Percentiles rank a stretch among this genome's conserved stretches.
phyloP scores from a whole-genome alignment of 2,888 invertebrate genomes.

The Agrochola lota region DNA sequence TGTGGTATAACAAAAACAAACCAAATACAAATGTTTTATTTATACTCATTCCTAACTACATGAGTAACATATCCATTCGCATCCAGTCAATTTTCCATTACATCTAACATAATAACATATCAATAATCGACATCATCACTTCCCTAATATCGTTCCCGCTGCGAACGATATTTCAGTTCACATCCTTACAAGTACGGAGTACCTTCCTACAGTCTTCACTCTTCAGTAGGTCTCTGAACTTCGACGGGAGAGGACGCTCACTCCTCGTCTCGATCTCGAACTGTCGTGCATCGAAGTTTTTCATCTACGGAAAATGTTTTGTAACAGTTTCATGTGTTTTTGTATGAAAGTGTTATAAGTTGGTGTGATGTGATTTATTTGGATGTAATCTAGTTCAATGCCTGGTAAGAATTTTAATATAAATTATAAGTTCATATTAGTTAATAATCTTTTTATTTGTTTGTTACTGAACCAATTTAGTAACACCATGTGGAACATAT shows the following conservation, averaged over 20 bases:
- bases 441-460: neutral
- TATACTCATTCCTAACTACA: neutral
- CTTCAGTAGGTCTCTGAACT: slow-evolving; percentile 56
- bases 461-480: neutral
- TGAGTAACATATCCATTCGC: slow-evolving; percentile 2
- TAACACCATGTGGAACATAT: neutral
- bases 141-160: slow-evolving; percentile 39
- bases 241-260: slow-evolving; percentile 44
- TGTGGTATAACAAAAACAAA: neutral
- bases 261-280: neutral
- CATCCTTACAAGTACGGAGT: neutral
- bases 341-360: slow-evolving; percentile 27
- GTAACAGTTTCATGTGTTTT: neutral
- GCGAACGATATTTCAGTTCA: slow-evolving; percentile 36
- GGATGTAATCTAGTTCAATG: slow-evolving; percentile 68
- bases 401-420: slow-evolving; percentile 68
- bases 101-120: slow-evolving; percentile 20
- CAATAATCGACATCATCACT: slow-evolving; percentile 37
- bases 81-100: slow-evolving; percentile 22
- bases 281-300: slow-evolving; percentile 49
- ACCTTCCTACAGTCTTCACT: neutral
- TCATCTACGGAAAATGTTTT: slow-evolving; percentile 24
- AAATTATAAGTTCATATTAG: too few species aligned
- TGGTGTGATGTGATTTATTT: slow-evolving; percentile 69
- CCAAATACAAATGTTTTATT: neutral